A percentile compares a stretch with the other conserved stretches of the same genome.
These are phyloP conservation scores for Phasia obesa DNA, from an alignment of 2,888 invertebrate species.

Conservation along the genomic window DNA sequence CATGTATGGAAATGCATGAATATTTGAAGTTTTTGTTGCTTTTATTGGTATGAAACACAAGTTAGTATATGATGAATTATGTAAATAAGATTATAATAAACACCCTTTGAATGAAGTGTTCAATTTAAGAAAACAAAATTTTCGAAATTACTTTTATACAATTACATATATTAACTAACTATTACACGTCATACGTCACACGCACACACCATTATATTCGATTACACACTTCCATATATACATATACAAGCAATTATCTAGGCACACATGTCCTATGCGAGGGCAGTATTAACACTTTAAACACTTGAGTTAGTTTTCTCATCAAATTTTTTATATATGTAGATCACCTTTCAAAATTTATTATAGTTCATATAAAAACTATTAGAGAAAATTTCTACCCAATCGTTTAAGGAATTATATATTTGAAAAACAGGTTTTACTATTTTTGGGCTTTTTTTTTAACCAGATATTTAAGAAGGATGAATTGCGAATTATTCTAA, in stretches of 20 bases:
- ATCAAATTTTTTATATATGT: too few species aligned
- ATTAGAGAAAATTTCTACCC: too few species aligned
- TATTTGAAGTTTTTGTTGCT: slow-evolving; percentile 12
- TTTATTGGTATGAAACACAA: background rate
- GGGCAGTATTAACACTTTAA: too few species aligned
- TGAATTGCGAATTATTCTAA: too few species aligned
- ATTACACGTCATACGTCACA: slow-evolving; percentile 43
- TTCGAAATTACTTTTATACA: slow-evolving; percentile 66
- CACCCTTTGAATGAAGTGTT: slow-evolving; percentile 63
- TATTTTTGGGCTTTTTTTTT: too few species aligned
- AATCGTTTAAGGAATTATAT: too few species aligned
- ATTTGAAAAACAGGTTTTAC: too few species aligned
- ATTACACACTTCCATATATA: slow-evolving; percentile 4
- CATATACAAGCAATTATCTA: slow-evolving; percentile 33
- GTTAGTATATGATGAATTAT: slow-evolving; percentile 9
- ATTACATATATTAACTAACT: slow-evolving; percentile 52
- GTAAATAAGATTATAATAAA: slow-evolving; percentile 71
- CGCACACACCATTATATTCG: background rate
- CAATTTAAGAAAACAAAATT: slow-evolving; percentile 69
- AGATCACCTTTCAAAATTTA: too few species aligned
- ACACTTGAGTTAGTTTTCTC: too few species aligned
- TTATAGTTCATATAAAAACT: too few species aligned
- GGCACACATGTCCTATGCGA: background rate
- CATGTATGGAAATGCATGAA: slow-evolving; percentile 25
- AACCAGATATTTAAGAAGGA: too few species aligned